These are phyloP conservation scores for Hypselothyrea guttata DNA, from an alignment of 2,888 invertebrate genomes.

Conservation along the genomic window DNA sequence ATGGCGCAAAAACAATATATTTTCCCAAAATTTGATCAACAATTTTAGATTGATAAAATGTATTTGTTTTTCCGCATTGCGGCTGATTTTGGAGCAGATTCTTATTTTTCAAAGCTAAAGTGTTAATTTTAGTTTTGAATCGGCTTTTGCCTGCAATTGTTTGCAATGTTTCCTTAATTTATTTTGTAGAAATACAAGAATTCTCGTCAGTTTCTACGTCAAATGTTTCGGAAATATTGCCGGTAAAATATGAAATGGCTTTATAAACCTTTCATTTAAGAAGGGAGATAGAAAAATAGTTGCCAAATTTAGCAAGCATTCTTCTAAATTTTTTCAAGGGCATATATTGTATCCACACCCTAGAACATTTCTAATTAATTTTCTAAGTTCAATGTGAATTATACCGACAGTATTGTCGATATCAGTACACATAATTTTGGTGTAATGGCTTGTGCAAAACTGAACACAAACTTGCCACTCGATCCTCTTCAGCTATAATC, in stretches of 20 bases:
- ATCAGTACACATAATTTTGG: no score
- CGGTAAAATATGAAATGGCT: not conserved
- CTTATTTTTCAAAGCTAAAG: no score
- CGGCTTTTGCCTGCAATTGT: not conserved
- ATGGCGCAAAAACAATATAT: slow-evolving; percentile 1
- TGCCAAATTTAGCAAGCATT: not conserved
- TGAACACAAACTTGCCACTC: not conserved
- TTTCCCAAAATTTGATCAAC: not conserved
- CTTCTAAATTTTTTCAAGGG: not conserved
- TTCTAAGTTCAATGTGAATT: no score
- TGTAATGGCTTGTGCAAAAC: not conserved
- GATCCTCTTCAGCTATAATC: not conserved
- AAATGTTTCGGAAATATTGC: not conserved
- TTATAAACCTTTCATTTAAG: not conserved
- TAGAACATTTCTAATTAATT: no score
- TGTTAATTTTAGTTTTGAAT: no score
- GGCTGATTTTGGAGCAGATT: no score
- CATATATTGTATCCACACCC: not conserved
- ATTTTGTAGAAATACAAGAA: no score
- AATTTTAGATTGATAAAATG: not conserved
- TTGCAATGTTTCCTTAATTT: no score
- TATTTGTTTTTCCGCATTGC: no score
- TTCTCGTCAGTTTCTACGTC: not conserved
- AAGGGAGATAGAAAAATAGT: not conserved
- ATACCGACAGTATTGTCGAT: no score